Evolutionary conservation across 2,113 vertebrate species (phyloP).

Genomic region (Coturnix japonica): DNA sequence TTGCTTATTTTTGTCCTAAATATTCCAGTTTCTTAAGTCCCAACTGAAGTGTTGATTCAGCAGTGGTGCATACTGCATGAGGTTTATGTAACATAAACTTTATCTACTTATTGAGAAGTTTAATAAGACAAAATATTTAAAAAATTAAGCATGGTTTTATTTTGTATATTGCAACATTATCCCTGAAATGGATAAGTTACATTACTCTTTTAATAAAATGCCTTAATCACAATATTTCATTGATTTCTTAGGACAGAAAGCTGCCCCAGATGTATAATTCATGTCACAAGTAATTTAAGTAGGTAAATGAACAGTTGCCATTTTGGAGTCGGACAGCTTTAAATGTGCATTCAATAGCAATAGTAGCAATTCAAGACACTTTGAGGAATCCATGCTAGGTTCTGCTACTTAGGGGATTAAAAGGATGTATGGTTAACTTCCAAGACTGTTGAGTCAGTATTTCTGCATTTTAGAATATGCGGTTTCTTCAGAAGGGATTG

Average conservation of each 20-base stretch:
- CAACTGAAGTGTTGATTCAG: background rate
- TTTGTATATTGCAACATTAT: background rate
- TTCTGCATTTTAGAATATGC: background rate
- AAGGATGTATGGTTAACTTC: background rate
- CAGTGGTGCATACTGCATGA: background rate
- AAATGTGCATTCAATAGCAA: fast-evolving
- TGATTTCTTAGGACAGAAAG: background rate
- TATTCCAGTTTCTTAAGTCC: background rate
- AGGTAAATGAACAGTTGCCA: background rate
- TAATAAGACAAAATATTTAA: background rate
- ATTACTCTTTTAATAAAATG: background rate
- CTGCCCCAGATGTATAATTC: background rate
- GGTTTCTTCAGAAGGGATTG: background rate
- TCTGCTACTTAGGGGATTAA: background rate
- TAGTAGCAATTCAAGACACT: background rate
- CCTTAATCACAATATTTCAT: background rate
- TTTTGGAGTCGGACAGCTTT: background rate
- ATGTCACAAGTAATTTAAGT: background rate
- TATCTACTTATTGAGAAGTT: background rate
- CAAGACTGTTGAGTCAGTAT: background rate
- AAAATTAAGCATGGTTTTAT: background rate
- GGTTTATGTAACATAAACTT: background rate
- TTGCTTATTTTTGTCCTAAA: background rate
- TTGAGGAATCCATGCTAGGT: background rate
- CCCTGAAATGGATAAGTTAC: background rate